Percentiles rank a stretch among this genome's conserved stretches.
Conservation (phyloP, 2,797 vertebrate genomes). For the Premnoplex brunnescens region DNA sequence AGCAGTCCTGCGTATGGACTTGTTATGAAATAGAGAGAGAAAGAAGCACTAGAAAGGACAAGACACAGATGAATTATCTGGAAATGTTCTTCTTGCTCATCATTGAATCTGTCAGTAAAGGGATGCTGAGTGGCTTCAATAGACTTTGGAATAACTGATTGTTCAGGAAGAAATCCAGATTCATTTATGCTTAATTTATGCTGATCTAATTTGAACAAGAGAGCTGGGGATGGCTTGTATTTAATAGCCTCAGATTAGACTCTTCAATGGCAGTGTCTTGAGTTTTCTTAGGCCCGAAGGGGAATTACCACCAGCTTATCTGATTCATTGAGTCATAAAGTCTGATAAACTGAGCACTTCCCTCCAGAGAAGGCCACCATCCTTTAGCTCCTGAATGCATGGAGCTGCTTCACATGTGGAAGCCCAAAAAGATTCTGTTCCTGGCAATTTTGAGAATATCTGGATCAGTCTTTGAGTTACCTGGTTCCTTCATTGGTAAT, state of each 20-base stretch:
- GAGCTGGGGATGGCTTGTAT: background rate
- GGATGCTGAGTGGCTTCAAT: background rate
- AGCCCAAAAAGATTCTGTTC: background rate
- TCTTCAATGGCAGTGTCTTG: background rate
- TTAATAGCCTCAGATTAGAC: background rate
- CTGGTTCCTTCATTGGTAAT: background rate
- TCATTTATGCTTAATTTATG: conserved; percentile 15
- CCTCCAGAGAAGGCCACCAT: background rate
- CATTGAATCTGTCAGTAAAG: background rate
- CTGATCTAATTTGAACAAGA: conserved; percentile 15
- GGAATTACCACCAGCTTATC: background rate
- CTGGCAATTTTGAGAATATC: background rate
- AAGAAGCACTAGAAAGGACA: background rate
- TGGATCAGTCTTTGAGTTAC: background rate
- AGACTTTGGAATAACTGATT: background rate
- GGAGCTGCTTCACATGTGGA: background rate
- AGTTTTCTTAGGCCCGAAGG: background rate
- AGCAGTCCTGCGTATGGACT: background rate
- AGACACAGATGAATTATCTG: background rate
- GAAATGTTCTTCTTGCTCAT: background rate
- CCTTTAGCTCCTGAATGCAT: background rate
- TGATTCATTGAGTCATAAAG: conserved; percentile 6
- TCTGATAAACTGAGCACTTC: background rate
- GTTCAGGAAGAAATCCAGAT: conserved; percentile 12
- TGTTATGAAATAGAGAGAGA: background rate